A percentile compares a stretch with the other conserved stretches of the same genome.
phyloP scores from a whole-genome alignment of 2,113 vertebrate genomes.

The Athene noctua region DNA sequence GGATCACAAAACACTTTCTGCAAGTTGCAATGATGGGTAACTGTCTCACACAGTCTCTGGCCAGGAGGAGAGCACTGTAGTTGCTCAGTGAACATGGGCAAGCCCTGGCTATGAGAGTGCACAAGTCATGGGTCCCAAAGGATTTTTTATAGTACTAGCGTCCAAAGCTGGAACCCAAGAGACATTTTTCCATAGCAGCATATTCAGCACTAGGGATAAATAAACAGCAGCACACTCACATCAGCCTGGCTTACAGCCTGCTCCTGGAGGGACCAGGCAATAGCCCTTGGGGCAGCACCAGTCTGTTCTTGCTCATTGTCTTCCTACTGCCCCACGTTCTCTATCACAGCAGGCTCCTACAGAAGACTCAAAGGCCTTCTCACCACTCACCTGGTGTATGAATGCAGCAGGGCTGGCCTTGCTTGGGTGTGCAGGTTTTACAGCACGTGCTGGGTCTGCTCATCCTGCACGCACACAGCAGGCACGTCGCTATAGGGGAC shows the following conservation, averaged over 20 bases:
- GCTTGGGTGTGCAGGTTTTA: not conserved
- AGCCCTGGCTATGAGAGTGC: not conserved
- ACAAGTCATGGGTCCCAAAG: not conserved
- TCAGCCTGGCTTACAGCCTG: not conserved
- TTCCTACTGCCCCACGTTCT: not conserved
- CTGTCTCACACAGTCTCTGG: not conserved
- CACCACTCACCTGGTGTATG: not conserved
- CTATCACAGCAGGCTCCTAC: not conserved
- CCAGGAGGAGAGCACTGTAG: not conserved
- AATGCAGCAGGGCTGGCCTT: not conserved
- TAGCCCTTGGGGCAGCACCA: not conserved
- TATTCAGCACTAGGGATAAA: not conserved
- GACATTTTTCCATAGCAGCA: not conserved
- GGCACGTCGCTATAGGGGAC: fast-evolving
- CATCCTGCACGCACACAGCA: fast-evolving
- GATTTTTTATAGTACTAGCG: not conserved
- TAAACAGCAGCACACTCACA: not conserved
- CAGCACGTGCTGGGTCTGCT: not conserved
- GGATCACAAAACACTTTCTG: not conserved
- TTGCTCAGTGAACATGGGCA: not conserved
- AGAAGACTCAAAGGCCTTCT: not conserved
- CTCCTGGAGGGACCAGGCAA: fast-evolving
- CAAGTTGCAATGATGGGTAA: not conserved
- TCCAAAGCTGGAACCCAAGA: not conserved
- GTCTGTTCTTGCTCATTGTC: not conserved